These are phyloP conservation scores for Pogonophryne albipinna DNA, from an alignment of 2,797 vertebrate species.

Conservation along the genomic window DNA sequence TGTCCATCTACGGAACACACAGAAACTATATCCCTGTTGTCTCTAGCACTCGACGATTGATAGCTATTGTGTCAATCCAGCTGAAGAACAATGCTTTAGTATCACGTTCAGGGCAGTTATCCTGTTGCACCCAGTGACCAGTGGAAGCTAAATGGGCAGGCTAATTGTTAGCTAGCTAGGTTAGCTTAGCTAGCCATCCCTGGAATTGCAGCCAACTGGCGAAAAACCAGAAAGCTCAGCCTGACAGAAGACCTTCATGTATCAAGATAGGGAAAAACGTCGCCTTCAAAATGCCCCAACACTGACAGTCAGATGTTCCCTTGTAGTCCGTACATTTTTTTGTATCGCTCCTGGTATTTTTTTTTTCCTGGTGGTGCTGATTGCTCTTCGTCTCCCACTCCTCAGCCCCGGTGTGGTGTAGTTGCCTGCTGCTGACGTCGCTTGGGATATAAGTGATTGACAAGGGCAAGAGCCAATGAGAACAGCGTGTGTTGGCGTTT, in stretches of 20 bases:
- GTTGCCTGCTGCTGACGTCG: conserved; percentile 68
- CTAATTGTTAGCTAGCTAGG: conserved; percentile 73
- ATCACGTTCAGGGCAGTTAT: conserved; percentile 24
- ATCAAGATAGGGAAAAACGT: conserved; percentile 2
- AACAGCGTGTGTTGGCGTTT: conserved; percentile 25
- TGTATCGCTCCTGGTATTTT: conserved; percentile 66
- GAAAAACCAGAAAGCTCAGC: conserved; percentile 57
- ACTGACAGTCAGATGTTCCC: conserved; percentile 57
- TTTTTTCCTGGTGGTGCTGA: conserved; percentile 67
- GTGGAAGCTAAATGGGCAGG: conserved; percentile 63
- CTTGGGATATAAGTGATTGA: conserved; percentile 68
- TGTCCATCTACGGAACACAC: conserved; percentile 71
- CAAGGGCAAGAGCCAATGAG: conserved; percentile 61
- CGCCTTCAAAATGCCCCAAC: conserved; percentile 15
- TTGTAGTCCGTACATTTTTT: conserved; percentile 59
- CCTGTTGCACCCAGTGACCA: conserved; percentile 56
- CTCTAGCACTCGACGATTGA: conserved; percentile 35
- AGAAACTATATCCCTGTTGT: neutral
- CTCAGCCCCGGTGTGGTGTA: conserved; percentile 76
- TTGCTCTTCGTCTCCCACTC: conserved; percentile 81
- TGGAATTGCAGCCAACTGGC: conserved; percentile 65
- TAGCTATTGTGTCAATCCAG: neutral
- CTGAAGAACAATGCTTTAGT: neutral
- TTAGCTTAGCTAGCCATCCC: conserved; percentile 78
- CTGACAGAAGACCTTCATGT: conserved; percentile 58